Evolutionary conservation across 2,113 vertebrate species (phyloP).

Genomic region (Tachysurus vachellii): DNA sequence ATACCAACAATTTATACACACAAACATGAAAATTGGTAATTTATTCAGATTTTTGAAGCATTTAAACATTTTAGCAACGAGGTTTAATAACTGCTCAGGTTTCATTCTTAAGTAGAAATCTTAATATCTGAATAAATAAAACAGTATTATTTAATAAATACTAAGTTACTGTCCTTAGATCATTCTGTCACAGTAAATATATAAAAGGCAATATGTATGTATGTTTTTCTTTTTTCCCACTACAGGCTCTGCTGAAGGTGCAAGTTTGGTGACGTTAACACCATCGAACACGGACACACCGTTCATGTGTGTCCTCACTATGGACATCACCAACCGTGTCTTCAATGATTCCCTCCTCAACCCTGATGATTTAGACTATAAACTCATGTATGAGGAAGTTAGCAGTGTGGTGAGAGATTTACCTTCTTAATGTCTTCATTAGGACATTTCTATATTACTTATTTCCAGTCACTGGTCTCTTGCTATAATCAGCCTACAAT

Average conservation of each 20-base stretch:
- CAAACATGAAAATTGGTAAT: not conserved
- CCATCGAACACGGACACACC: rapidly evolving
- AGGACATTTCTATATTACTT: not conserved
- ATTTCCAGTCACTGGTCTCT: not conserved
- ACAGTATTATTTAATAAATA: not conserved
- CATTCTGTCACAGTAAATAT: not conserved
- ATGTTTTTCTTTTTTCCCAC: not conserved
- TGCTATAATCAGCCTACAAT: too few relatives aligned
- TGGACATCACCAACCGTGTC: slow-evolving; percentile 58
- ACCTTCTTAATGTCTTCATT: not conserved
- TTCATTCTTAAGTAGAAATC: not conserved
- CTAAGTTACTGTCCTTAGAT: not conserved
- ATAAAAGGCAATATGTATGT: not conserved
- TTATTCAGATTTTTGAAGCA: not conserved
- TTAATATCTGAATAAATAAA: not conserved
- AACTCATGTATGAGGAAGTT: slow-evolving; percentile 43
- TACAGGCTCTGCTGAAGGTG: not conserved
- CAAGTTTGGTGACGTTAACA: not conserved
- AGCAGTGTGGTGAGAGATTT: slow-evolving; percentile 48
- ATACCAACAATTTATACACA: not conserved
- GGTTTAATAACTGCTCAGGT: not conserved
- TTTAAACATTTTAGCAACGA: not conserved
- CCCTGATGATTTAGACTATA: slow-evolving; percentile 17
- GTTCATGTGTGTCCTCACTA: not conserved
- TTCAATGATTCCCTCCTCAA: slow-evolving; percentile 42